A percentile compares a stretch with the other conserved stretches of the same genome.
phyloP scores from a whole-genome alignment of 2,797 vertebrate genomes.

The Falco rusticolus region DNA sequence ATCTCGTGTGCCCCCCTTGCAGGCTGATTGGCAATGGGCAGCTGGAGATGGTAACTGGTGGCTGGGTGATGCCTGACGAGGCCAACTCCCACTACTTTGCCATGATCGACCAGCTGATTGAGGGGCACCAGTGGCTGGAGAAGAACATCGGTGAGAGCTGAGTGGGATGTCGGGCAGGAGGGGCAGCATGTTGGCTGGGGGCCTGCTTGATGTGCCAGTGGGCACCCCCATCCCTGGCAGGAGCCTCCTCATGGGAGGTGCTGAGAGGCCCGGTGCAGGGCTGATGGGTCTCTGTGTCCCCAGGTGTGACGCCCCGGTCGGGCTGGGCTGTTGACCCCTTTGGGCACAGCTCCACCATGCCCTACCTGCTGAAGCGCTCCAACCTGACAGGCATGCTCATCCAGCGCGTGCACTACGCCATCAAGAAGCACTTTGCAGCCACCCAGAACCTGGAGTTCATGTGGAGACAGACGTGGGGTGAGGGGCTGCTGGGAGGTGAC shows the following conservation, averaged over 20 bases:
- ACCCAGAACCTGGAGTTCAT: constrained; percentile 95
- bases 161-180: neutral
- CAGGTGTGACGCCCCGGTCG: constrained; percentile 87
- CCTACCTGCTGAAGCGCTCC: constrained; percentile 91
- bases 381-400: constrained; percentile 98
- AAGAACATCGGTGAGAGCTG: constrained; percentile 87
- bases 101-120: constrained; percentile 97
- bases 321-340: constrained; percentile 98
- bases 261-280: rapidly evolving
- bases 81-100: constrained; percentile 96
- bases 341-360: constrained; percentile 94
- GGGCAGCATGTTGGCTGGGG: neutral
- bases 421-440: constrained; percentile 96
- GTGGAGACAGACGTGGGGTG: constrained; percentile 99
- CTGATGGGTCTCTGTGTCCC: neutral
- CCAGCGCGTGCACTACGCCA: constrained; percentile 94
- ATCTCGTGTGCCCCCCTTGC: neutral
- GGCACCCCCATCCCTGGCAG: neutral
- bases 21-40: constrained; percentile 87
- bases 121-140: constrained; percentile 98
- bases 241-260: neutral
- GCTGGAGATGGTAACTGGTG: constrained; percentile 95
- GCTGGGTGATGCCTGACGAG: constrained; percentile 99
- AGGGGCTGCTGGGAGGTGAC: neutral
- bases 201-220: rapidly evolving